phyloP scores from a whole-genome alignment of 2,113 vertebrate genomes.

The Triplophysa tibetana region DNA sequence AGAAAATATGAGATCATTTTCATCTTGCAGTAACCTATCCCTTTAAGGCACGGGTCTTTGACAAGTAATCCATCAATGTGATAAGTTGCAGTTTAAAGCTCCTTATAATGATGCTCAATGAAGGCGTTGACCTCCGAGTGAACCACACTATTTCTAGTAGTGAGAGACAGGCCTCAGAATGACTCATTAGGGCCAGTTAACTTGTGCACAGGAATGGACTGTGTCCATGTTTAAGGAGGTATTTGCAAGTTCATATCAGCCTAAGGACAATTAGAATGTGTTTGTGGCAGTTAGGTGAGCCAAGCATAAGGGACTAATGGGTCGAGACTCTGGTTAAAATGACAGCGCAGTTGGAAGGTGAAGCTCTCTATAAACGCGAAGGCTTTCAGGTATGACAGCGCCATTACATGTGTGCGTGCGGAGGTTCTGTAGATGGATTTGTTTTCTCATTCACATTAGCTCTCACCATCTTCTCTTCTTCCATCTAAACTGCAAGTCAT shows the following conservation, averaged over 20 bases:
- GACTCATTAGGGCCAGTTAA: conserved; percentile 32
- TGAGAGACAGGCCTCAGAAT: conserved; percentile 29
- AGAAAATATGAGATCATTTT: neutral
- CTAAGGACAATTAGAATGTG: conserved; percentile 51
- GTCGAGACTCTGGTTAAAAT: conserved; percentile 54
- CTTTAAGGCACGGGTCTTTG: neutral
- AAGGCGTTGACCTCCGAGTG: conserved; percentile 1
- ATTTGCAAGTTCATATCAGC: conserved; percentile 52
- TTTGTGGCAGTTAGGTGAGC: conserved; percentile 50
- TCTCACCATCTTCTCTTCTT: conserved; percentile 51
- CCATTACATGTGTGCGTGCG: conserved; percentile 36
- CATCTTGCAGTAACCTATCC: neutral
- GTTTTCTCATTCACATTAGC: conserved; percentile 59
- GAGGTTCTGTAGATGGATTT: conserved; percentile 54
- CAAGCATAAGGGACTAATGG: conserved; percentile 53
- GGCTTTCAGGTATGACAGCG: conserved; percentile 46
- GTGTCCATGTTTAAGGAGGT: conserved; percentile 26
- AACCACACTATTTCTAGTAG: neutral
- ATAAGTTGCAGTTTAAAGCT: conserved; percentile 5
- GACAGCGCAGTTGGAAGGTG: conserved; percentile 54
- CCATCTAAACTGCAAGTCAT: conserved; percentile 57
- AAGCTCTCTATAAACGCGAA: conserved; percentile 34
- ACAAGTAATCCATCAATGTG: neutral
- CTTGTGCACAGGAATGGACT: conserved; percentile 38
- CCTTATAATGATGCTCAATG: conserved; percentile 19